These are phyloP conservation scores for Sphecodes monilicornis DNA, from an alignment of 2,888 invertebrate genomes.

Conservation along the genomic window DNA sequence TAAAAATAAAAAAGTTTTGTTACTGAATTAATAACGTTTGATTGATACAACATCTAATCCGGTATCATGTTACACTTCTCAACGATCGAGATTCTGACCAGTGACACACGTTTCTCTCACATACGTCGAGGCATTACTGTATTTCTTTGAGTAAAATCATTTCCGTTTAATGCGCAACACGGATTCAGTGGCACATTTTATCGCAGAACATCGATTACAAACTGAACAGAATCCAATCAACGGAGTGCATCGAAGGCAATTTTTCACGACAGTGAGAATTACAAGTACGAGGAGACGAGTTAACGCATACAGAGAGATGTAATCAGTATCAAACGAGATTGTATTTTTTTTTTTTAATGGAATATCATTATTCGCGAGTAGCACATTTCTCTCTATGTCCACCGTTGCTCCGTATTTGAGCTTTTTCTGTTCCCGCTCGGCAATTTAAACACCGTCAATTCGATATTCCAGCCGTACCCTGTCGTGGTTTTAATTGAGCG, in stretches of 20 bases:
- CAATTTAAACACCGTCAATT: constrained; percentile 56
- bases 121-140: background rate
- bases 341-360: background rate
- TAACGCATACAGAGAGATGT: background rate
- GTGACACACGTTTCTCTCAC: background rate
- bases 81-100: background rate
- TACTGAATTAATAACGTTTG: background rate
- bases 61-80: background rate
- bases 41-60: background rate
- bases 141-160: background rate
- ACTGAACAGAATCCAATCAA: background rate
- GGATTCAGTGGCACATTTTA: background rate
- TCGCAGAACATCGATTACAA: background rate
- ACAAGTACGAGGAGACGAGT: background rate
- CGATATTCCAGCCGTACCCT: constrained; percentile 57
- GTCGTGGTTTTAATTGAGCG: constrained; percentile 69
- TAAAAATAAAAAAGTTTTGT: background rate
- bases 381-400: background rate
- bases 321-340: background rate
- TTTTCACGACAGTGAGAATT: background rate
- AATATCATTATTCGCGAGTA: background rate
- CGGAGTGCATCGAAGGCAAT: background rate
- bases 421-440: constrained; percentile 2
- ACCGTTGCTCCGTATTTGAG: background rate
- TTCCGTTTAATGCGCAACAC: background rate